A percentile compares a stretch with the other conserved stretches of the same genome.
These are phyloP conservation scores for Bostrychus sinensis DNA, from an alignment of 2,113 vertebrate species.

Conservation along the genomic window DNA sequence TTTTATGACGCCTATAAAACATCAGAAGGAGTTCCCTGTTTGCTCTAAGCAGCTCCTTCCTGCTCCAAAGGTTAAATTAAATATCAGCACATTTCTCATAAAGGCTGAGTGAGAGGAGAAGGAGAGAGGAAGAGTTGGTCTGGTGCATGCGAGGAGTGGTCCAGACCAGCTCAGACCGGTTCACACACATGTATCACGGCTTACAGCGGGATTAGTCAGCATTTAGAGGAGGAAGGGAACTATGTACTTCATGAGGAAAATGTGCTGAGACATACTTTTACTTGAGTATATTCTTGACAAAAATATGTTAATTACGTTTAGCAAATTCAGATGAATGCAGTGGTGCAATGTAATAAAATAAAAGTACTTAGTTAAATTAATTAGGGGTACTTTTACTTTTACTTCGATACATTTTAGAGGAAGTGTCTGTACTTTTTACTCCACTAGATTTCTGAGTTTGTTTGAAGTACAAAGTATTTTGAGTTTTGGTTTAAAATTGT, in stretches of 20 bases:
- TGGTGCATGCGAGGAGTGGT: neutral
- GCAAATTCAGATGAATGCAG: too few relatives aligned
- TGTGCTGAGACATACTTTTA: constrained; percentile 12
- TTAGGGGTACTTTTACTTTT: too few relatives aligned
- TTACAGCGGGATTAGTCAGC: constrained; percentile 58
- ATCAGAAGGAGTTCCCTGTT: neutral
- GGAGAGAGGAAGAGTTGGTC: constrained; percentile 8
- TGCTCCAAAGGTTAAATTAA: constrained; percentile 9
- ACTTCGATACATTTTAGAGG: too few relatives aligned
- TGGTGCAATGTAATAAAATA: too few relatives aligned
- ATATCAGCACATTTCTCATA: neutral
- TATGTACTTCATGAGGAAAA: too few relatives aligned
- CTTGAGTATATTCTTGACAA: too few relatives aligned
- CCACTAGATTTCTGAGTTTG: too few relatives aligned
- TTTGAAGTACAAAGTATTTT: too few relatives aligned
- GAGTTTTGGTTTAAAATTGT: too few relatives aligned
- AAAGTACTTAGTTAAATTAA: too few relatives aligned
- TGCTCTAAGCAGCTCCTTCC: neutral
- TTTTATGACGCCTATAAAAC: neutral
- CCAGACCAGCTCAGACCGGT: constrained; percentile 64
- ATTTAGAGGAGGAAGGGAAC: neutral
- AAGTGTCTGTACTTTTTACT: too few relatives aligned
- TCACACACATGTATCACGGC: constrained; percentile 40
- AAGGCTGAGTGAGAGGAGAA: neutral
- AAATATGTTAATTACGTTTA: too few relatives aligned